A percentile compares a stretch with the other conserved stretches of the same genome.
Conservation (phyloP, 2,888 invertebrate genomes). For the Zygaena filipendulae region DNA sequence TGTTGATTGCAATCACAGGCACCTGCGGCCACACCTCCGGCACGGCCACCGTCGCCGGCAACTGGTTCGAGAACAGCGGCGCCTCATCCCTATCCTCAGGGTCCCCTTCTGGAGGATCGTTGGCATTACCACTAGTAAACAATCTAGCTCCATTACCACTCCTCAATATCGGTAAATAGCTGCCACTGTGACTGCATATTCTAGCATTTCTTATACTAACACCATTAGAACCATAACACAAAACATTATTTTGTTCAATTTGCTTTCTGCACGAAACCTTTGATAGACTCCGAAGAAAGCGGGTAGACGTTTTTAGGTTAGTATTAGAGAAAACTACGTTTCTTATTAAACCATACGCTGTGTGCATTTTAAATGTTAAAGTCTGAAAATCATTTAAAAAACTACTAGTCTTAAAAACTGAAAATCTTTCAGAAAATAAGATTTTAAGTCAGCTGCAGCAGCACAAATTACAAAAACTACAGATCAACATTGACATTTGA, state of each 20-base stretch:
- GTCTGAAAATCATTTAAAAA: too few relatives aligned
- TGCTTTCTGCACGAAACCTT: too few relatives aligned
- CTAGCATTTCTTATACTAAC: slow-evolving; percentile 23
- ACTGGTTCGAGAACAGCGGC: slow-evolving; percentile 60
- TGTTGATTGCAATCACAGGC: slow-evolving; percentile 92
- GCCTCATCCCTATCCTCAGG: slow-evolving; percentile 43
- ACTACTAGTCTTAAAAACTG: too few relatives aligned
- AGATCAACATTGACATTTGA: too few relatives aligned
- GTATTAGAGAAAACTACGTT: slow-evolving; percentile 37
- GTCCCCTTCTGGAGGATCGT: slow-evolving; percentile 47
- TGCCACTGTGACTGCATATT: slow-evolving; percentile 27
- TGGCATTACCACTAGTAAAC: slow-evolving; percentile 42
- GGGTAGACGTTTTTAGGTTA: slow-evolving; percentile 36
- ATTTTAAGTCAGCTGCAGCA: too few relatives aligned
- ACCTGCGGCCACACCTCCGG: slow-evolving; percentile 98
- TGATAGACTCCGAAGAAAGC: too few relatives aligned
- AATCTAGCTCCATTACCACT: slow-evolving; percentile 26
- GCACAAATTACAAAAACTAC: too few relatives aligned
- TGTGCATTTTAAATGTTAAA: slow-evolving; percentile 59
- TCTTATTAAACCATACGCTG: slow-evolving; percentile 41
- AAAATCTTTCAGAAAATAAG: too few relatives aligned
- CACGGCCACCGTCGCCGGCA: slow-evolving; percentile 91
- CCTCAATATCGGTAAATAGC: slow-evolving; percentile 12
- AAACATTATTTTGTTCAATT: too few relatives aligned
- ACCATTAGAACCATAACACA: too few relatives aligned